Conservation (phyloP, 2,888 invertebrate genomes). For the Glyphotaelius pellucidus region DNA sequence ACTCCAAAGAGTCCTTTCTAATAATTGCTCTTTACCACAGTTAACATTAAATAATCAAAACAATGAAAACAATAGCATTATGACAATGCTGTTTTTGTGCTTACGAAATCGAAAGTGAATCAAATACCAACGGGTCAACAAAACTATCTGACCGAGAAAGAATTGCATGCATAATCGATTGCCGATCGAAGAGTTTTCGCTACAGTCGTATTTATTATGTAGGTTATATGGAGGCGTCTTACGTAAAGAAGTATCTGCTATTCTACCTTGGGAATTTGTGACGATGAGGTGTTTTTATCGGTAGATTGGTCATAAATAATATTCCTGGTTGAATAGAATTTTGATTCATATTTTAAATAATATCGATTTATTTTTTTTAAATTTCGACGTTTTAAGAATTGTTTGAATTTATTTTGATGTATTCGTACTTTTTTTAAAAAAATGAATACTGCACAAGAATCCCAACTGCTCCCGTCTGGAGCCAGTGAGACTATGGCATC, state of each 20-base stretch:
- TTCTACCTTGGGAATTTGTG: not conserved
- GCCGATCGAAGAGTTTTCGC: not conserved
- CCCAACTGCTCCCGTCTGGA: no score
- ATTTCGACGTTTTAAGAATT: no score
- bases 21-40: not conserved
- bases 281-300: not conserved
- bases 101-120: conserved; percentile 2
- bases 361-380: no score
- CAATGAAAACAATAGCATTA: not conserved
- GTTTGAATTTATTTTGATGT: no score
- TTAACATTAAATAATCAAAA: not conserved
- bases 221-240: not conserved
- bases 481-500: no score
- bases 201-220: not conserved
- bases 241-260: not conserved
- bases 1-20: not conserved
- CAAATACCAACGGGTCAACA: not conserved
- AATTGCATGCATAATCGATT: not conserved
- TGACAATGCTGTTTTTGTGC: not conserved
- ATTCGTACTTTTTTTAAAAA: no score
- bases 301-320: no score
- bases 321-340: no score
- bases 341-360: no score
- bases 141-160: not conserved
- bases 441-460: no score